Evolutionary conservation across 2,113 vertebrate genomes (phyloP), one percentile per base, ranked within the genome.

Genomic region (Lepisosteus oculatus): DNA sequence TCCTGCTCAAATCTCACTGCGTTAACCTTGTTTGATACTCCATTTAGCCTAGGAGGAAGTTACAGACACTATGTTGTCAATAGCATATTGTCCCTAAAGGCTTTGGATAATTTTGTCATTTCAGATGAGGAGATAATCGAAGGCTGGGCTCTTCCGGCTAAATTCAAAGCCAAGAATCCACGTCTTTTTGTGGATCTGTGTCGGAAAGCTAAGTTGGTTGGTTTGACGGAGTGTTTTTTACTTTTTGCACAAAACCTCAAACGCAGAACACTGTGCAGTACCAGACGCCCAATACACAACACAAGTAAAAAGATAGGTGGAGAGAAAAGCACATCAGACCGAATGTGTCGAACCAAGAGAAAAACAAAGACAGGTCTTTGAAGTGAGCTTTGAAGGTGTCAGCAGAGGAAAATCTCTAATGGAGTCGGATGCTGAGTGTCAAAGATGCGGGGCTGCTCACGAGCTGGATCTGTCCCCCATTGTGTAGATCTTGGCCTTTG

Each of bases 91-190:
- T 76, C 87, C 69, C 86, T 92, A 14, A 90, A 85, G 77, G 84
- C 88, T 0, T 8, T 86, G 73, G 87, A 88, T 75, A 74, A 81
- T 59, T 78, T 78, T 71, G 79, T 90, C 9, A 80, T 92, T 79
- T 87, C 91, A 66, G 92, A 90, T 76, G 88, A 92, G 71, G 92
- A 90, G 77, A 78, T 90, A 62, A 77, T 86, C 59, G 86, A 90
- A 74, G 83, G 85, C 8, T 87, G 82, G 81, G 45, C 51, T 29
- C 84, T 87, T 73, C 79, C 84, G 43, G 79, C 74, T 61, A 82
- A 76, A 78, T 87, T 87, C 72, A 83, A 79, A 68, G 11, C 79
- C 1, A 79, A 76, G 72, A 85, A 67, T 41, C 61, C 5, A 43
- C 51, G 70, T 61, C 82, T 89, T 64, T 79, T 71, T 69, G 65